Evolutionary conservation across 2,113 vertebrate genomes (phyloP), one percentile per base, ranked within the genome.

Genomic region (Ammodytes marinus): DNA sequence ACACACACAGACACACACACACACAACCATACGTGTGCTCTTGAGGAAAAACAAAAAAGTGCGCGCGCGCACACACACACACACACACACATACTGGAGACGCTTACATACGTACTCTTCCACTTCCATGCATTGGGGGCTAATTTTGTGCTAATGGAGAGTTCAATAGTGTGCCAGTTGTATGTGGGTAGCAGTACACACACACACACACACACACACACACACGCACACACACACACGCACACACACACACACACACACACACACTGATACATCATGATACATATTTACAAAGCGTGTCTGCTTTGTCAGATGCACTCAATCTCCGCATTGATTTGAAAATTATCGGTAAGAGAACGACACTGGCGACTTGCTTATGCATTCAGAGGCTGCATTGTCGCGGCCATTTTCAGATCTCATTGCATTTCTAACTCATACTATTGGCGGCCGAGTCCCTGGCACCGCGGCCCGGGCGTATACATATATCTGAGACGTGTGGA

Each of bases 401-500:
- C 67, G 39, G 84, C 54, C 40, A 27, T 27, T 70, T 85, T 81
- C 85, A 88, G 86, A 90, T 61, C 76, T 86, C 85, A 84, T 86
- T 87, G 72, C 86, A 68, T 78, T 74, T 86, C 74, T 92, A 85
- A 91, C 93, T 91, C 76, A 82, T 90, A 85, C 84, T 86, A 86
- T 90, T 81, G 87, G 76, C 49, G 69, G 69, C 73, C 67, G 66
- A 78, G 75, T 73, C 61, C 10, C 74, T 87, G 92, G 82, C 90
- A 84, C 54, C 14, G 49, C 77, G 50, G 70, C 72, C 84, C n/a
- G 75, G 76, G 81, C 77, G 69, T 89, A 79, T 84, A 90, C 77
- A 68, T 89, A 77, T 84, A 90, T 92, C 91, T 90, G 77, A 84
- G 82, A 91, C 78, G 42, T 93, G 93, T 90, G 91, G 93, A 95